Evolutionary conservation across 92 coral and sea anemone species (phyloP).

Genomic region (Phymanthus crucifer): DNA sequence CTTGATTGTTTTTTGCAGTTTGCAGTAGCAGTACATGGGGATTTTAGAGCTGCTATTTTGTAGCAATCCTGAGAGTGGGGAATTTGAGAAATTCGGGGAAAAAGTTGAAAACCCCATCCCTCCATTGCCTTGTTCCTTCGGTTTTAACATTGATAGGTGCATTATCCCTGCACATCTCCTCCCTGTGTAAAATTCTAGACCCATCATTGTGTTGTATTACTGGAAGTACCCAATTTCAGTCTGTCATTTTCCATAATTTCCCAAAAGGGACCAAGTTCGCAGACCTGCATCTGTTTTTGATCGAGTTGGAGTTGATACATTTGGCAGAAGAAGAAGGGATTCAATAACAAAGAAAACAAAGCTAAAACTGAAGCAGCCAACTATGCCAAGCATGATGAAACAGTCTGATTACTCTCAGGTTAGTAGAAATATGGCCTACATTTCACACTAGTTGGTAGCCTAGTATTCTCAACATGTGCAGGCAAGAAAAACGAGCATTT

Average conservation of each 20-base stretch:
- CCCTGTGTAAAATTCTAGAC: not conserved
- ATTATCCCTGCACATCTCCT: no score
- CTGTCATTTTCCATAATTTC: not conserved
- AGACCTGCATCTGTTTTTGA: slow-evolving; percentile 98
- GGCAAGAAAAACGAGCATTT: no score
- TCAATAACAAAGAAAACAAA: slow-evolving; percentile 92
- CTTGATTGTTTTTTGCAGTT: no score
- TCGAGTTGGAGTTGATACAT: slow-evolving; percentile 87
- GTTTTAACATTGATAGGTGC: no score
- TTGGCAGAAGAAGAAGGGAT: slow-evolving; percentile 83
- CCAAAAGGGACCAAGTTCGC: slow-evolving; percentile 77
- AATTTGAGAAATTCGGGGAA: no score
- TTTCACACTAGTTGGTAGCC: no score
- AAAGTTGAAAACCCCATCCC: no score
- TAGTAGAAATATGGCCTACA: not conserved
- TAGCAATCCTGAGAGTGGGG: no score
- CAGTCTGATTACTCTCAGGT: slow-evolving; percentile 89
- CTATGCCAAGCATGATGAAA: slow-evolving; percentile 65
- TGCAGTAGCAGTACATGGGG: no score
- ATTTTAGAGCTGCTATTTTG: no score
- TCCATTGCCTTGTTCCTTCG: no score
- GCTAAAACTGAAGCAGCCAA: slow-evolving; percentile 87
- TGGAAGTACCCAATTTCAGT: not conserved
- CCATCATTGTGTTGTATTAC: not conserved
- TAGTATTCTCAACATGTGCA: no score